Conservation (phyloP, 2,888 invertebrate genomes). For the Oscheius myriophilus region DNA sequence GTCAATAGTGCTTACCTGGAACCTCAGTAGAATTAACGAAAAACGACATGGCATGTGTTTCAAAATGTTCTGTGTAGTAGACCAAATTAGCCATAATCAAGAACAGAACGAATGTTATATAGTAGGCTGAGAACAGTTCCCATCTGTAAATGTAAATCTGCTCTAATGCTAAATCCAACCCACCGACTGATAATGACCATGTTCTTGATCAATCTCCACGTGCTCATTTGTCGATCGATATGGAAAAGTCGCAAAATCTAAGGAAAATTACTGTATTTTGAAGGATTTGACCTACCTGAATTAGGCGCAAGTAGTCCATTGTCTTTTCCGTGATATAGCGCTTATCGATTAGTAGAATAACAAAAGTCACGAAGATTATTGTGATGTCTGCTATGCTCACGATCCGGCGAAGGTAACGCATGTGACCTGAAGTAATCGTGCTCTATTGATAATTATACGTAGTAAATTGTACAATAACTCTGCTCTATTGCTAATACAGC, state of each 20-base stretch:
- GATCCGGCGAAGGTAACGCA: constrained; percentile 48
- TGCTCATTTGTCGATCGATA: constrained; percentile 63
- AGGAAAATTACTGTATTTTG: constrained; percentile 33
- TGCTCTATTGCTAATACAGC: neutral
- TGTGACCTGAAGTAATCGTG: constrained; percentile 44
- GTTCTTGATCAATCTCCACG: constrained; percentile 57
- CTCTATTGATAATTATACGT: neutral
- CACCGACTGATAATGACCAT: constrained; percentile 57
- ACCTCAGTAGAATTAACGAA: constrained; percentile 3
- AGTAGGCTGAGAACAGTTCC: constrained; percentile 58
- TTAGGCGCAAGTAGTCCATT: constrained; percentile 42
- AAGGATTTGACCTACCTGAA: constrained; percentile 35
- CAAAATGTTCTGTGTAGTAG: constrained; percentile 21
- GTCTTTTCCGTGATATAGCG: constrained; percentile 41
- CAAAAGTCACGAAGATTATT: constrained; percentile 58
- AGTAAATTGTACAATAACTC: no score
- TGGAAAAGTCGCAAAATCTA: constrained; percentile 65
- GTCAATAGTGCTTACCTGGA: neutral
- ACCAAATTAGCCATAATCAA: constrained; percentile 45
- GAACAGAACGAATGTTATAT: constrained; percentile 57
- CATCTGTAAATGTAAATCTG: constrained; percentile 27
- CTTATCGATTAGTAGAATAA: constrained; percentile 48
- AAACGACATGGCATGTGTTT: neutral
- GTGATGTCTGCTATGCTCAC: constrained; percentile 58
- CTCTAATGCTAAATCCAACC: constrained; percentile 15